Evolutionary conservation across 2,888 invertebrate genomes (phyloP).

Genomic region (Punctoribates punctum): DNA sequence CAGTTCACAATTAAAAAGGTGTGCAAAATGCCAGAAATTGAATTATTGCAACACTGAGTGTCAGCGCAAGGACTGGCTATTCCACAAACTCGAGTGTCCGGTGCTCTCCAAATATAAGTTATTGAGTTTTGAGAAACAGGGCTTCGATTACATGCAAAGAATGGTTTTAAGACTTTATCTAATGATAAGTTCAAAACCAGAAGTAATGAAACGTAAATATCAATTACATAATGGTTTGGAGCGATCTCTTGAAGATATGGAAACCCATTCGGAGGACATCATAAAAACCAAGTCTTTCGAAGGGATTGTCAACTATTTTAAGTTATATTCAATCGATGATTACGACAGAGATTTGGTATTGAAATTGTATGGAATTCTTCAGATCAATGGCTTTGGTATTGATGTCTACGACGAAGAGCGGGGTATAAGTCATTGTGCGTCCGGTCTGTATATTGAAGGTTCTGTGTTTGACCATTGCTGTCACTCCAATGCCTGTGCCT

Average conservation of each 20-base stretch:
- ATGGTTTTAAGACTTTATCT: conserved; percentile 33
- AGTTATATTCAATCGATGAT: conserved; percentile 36
- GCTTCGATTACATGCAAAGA: conserved; percentile 42
- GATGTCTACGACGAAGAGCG: conserved; percentile 26
- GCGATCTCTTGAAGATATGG: conserved; percentile 37
- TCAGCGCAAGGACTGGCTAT: conserved; percentile 27
- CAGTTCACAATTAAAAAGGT: conserved; percentile 3
- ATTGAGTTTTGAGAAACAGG: conserved; percentile 40
- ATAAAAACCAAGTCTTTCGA: conserved; percentile 24
- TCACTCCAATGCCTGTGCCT: conserved; percentile 38
- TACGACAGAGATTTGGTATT: conserved; percentile 32
- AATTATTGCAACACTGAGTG: conserved; percentile 34
- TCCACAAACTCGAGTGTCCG: conserved; percentile 37
- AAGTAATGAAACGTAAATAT: conserved; percentile 16
- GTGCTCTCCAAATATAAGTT: conserved; percentile 31
- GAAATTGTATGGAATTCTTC: conserved; percentile 38
- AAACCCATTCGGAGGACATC: conserved; percentile 38
- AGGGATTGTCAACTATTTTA: conserved; percentile 41
- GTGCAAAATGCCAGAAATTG: conserved; percentile 38
- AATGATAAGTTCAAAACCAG: conserved; percentile 26
- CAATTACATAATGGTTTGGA: conserved; percentile 33
- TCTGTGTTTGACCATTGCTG: conserved; percentile 42
- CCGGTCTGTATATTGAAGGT: conserved; percentile 39
- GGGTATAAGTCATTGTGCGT: conserved; percentile 33
- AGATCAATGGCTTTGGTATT: conserved; percentile 40